Evolutionary conservation across 2,797 vertebrate genomes (phyloP), one percentile per base, ranked within the genome.

Genomic region (Xiphorhynchus erythropygius): DNA sequence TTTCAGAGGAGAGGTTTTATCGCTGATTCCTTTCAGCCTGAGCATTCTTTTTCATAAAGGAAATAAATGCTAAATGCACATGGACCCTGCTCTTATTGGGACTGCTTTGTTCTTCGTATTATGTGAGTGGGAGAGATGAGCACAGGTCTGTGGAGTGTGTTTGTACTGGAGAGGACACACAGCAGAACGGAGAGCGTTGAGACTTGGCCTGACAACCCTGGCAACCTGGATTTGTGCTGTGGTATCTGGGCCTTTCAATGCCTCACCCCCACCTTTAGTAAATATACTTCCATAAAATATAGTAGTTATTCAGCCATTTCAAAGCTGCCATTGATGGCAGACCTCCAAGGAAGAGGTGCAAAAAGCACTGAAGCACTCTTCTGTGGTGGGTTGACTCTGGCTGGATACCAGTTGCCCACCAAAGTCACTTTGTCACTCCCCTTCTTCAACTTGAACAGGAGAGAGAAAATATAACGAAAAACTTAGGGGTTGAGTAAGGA

Each of bases 1-100:
- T 85, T 89, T 91, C 44, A 64, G 41, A 80, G 64, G 64, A 92
- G 49, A 83, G 33, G 30, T 60, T 95, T 94, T 53, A 41, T 93
- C n/a, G 19, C 57, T 35, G 81, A 50, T 85, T 77, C 68, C 53
- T 85, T 92, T 87, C 49, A 94, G 62, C 14, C 27, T 50, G 64
- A 91, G 44, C 37, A 46, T 77, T 30, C 4, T 81, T 92, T 88
- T 55, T 60, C 33, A 35, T 85, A 85, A 80, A 50, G 30, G 10
- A 63, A 74, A 91, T 74, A 77, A 85, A 94, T 35, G 56, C n/a
- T 87, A 57, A 64, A 76, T 76, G 60, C 79, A 85, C 76, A 89
- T 71, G 77, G 56, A 37, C 41, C 16, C 25, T 32, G 49, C 32
- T 87, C 18, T 87, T 82, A n/a, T 89, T 68, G 37, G 39, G 25